Evolutionary conservation across 2,797 vertebrate genomes (phyloP), one percentile per base, ranked within the genome.

Genomic region (Pipistrellus kuhlii): DNA sequence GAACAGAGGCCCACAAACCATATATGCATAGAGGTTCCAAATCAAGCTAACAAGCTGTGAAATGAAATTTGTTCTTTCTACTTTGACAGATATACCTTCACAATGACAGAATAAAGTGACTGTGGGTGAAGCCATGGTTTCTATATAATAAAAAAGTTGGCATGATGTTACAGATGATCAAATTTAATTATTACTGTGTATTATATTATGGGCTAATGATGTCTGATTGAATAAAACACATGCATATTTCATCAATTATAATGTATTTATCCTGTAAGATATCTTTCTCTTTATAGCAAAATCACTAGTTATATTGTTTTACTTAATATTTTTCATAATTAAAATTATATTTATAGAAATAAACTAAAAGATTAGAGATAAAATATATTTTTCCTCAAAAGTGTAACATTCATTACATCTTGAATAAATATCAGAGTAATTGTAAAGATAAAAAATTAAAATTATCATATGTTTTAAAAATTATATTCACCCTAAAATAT

Each of bases 91-190:
- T 77, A 59, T 21, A 72, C 5, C 25, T 66, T 71, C 38, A 0
- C 44, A 88, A 85, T 59, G 38, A 77, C 51, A 85, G 55, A 84
- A 80, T 32, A 62, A 64, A 91, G 91, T 73, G 38, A 78, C 89
- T 44, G 44, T 90, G 66, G 41, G 20, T 48, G 21, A 82, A 77
- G 15, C 9, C n/a, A 55, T 20, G 25, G 23, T 51, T 88, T 78
- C 91, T 88, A 93, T 57, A 17, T 75, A 64, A 88, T 35, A 73
- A 44, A 92, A 92, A 92, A 90, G 38, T 32, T 88, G 77, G 76
- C 20, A 93, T 80, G 88, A 82, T 59, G 44, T 59, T 90, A 64
- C 80, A 48, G 25, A 82, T 89, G 85, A 86, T 12, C 51, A 83
- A 69, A n/a, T 73, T 62, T 92, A 57, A 72, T 89, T 73, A 87